Evolutionary conservation across 2,888 invertebrate genomes (phyloP).

Genomic region (Panopea generosa): DNA sequence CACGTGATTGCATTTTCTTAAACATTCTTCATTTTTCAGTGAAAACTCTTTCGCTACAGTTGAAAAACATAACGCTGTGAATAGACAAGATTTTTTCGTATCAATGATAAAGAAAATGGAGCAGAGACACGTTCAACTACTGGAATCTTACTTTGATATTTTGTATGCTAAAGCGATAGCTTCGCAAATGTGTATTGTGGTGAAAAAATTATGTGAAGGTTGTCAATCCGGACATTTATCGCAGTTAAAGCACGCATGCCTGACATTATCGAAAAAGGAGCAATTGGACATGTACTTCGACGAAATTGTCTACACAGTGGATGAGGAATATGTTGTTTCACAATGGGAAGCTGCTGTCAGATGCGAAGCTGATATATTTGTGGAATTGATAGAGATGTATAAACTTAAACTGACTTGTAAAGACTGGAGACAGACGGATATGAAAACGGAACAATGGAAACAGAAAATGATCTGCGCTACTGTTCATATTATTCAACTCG

Average conservation of each 20-base stretch:
- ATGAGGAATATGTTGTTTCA: slow-evolving; percentile 30
- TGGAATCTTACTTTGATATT: slow-evolving; percentile 47
- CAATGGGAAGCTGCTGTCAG: no score
- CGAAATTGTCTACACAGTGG: slow-evolving; percentile 26
- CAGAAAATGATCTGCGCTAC: slow-evolving; percentile 25
- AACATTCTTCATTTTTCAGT: slow-evolving; percentile 5
- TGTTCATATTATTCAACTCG: slow-evolving; percentile 20
- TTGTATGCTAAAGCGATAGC: slow-evolving; percentile 38
- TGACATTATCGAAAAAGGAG: slow-evolving; percentile 9
- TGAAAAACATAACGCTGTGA: no score
- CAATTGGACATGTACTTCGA: slow-evolving; percentile 38
- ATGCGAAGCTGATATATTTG: no score
- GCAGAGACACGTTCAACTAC: slow-evolving; percentile 17
- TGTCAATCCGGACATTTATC: slow-evolving; percentile 29
- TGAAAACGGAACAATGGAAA: slow-evolving; percentile 39
- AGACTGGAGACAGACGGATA: slow-evolving; percentile 40
- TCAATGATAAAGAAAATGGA: slow-evolving; percentile 21
- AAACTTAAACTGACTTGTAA: slow-evolving; percentile 37
- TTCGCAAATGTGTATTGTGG: slow-evolving; percentile 14
- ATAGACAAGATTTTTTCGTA: no score
- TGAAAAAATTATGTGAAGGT: slow-evolving; percentile 34
- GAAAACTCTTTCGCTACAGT: no score
- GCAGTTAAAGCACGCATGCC: slow-evolving; percentile 33
- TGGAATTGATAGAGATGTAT: slow-evolving; percentile 19
- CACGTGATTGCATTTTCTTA: slow-evolving; percentile 28